phyloP scores from a whole-genome alignment of 2,797 vertebrate genomes.

The Cyprinella venusta region DNA sequence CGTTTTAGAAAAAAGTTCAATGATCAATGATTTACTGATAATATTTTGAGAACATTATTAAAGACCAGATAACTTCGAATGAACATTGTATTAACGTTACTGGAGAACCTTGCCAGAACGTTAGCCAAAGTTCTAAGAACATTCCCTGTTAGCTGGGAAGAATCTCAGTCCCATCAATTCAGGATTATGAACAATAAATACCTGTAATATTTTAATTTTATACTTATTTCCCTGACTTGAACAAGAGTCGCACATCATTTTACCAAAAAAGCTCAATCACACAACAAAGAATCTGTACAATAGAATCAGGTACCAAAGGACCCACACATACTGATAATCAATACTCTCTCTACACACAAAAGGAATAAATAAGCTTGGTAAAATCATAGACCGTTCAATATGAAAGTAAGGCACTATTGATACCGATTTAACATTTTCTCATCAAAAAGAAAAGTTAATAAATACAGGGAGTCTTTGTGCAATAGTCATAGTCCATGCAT shows the following conservation, averaged over 20 bases:
- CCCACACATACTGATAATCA: constrained; percentile 52
- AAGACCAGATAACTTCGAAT: neutral
- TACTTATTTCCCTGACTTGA: constrained; percentile 18
- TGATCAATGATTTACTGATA: neutral
- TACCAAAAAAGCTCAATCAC: neutral
- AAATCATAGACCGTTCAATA: constrained; percentile 36
- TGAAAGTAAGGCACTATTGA: constrained; percentile 10
- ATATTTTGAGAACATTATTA: neutral
- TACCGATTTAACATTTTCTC: neutral
- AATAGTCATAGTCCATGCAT: constrained; percentile 1
- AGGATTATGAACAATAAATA: neutral
- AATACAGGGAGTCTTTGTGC: constrained; percentile 27
- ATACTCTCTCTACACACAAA: constrained; percentile 59
- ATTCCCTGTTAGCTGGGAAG: neutral
- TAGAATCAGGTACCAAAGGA: constrained; percentile 48
- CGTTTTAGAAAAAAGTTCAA: neutral
- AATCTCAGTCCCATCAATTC: neutral
- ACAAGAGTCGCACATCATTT: neutral
- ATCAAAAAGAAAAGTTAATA: constrained; percentile 33
- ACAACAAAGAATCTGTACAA: constrained; percentile 49
- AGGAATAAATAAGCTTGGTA: constrained; percentile 43
- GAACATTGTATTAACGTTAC: neutral
- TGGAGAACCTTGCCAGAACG: neutral
- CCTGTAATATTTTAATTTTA: neutral
- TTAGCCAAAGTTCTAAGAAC: neutral